Percentiles rank a stretch among this genome's conserved stretches.
Conservation (phyloP, 2,797 vertebrate species). For the Erpetoichthys calabaricus region DNA sequence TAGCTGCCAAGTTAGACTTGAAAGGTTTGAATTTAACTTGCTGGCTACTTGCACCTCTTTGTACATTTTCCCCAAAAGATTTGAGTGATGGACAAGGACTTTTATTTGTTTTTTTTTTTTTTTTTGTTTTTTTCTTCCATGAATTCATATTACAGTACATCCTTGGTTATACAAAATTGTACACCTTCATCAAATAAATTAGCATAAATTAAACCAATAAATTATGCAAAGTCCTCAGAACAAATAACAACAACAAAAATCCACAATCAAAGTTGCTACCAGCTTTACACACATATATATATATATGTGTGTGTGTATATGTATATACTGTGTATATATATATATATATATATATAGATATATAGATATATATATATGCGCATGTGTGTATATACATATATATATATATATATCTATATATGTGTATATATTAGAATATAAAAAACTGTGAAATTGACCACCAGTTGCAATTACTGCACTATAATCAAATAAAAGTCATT, state of each 20-base stretch:
- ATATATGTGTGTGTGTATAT: conserved; percentile 4
- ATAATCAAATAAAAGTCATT: conserved; percentile 75
- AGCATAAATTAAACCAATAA: conserved; percentile 99
- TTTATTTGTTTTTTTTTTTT: conserved; percentile 25
- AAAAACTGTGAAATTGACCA: conserved; percentile 67
- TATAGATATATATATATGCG: background rate
- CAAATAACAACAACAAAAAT: conserved; percentile 73
- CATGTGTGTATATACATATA: conserved; percentile 8
- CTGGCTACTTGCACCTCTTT: conserved; percentile 68
- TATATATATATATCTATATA: conserved; percentile 11
- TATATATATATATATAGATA: conserved; percentile 11
- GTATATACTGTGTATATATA: conserved; percentile 18
- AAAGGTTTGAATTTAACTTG: conserved; percentile 50
- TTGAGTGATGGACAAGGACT: conserved; percentile 56
- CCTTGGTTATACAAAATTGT: conserved; percentile 82
- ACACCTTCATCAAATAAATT: conserved; percentile 97
- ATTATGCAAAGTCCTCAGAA: conserved; percentile 95
- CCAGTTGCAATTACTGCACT: conserved; percentile 80
- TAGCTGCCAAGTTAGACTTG: conserved; percentile 79
- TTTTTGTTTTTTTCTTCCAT: conserved; percentile 49
- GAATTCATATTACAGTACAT: conserved; percentile 88
- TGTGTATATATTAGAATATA: conserved; percentile 35
- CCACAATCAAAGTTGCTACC: conserved; percentile 71
- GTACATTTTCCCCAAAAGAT: conserved; percentile 20
- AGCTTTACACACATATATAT: conserved; percentile 41